These are phyloP conservation scores for Ictidomys tridecemlineatus DNA, from an alignment of 2,113 vertebrate species.

Conservation along the genomic window DNA sequence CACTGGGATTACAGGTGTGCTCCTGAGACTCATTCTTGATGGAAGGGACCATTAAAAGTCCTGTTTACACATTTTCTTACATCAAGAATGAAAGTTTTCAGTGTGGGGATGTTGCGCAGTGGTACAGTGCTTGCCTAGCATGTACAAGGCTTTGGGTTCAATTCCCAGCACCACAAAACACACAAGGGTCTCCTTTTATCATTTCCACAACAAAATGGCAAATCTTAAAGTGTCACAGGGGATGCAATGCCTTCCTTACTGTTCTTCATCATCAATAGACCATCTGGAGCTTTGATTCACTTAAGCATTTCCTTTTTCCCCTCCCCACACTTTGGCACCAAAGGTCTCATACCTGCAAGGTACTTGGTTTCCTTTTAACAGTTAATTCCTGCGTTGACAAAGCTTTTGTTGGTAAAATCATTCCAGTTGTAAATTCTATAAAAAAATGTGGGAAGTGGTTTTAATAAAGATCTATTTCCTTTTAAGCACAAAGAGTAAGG, in stretches of 20 bases:
- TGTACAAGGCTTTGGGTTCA: too few relatives aligned
- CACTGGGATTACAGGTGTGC: too few relatives aligned
- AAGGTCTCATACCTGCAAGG: conserved; percentile 59
- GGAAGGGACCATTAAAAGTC: neutral
- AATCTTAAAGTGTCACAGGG: neutral
- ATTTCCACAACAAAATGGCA: neutral
- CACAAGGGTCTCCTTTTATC: neutral
- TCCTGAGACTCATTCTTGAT: too few relatives aligned
- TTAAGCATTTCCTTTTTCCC: neutral
- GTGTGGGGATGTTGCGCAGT: neutral
- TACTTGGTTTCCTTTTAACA: conserved; percentile 55
- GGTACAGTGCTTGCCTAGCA: neutral
- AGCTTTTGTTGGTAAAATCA: conserved; percentile 87
- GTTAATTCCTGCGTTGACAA: conserved; percentile 65
- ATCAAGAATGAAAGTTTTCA: neutral
- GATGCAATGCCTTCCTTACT: neutral
- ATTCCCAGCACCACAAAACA: neutral
- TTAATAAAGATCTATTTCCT: conserved; percentile 27
- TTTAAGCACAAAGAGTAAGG: conserved; percentile 31
- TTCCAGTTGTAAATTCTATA: conserved; percentile 87
- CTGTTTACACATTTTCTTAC: neutral
- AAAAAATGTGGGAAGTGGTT: neutral
- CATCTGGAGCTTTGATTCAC: neutral
- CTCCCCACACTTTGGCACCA: neutral
- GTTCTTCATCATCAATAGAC: neutral